Conservation (phyloP, 2,888 invertebrate genomes). For the Chaetoderma sp. region DNA sequence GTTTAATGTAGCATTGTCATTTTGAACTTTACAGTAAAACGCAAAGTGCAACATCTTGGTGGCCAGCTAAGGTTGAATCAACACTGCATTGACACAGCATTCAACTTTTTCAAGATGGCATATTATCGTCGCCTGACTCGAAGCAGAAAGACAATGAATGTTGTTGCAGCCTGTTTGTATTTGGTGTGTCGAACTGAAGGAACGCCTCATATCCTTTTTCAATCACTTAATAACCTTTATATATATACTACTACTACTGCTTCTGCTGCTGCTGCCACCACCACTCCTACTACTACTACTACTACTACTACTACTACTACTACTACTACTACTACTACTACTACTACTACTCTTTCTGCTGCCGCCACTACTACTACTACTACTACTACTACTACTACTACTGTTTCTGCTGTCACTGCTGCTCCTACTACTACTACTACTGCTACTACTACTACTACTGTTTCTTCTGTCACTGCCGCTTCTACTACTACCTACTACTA, state of each 20-base stretch:
- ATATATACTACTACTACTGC: neutral
- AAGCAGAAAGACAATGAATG: conserved; percentile 89
- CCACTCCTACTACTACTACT: too few species aligned
- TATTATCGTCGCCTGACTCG: conserved; percentile 76
- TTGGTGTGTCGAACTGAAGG: conserved; percentile 95
- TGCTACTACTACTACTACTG: too few species aligned
- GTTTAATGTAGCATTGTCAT: too few species aligned
- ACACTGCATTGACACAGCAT: conserved; percentile 92
- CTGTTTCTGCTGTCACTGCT: too few species aligned
- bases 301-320: too few species aligned
- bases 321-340: too few species aligned
- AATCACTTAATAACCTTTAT: conserved; percentile 1
- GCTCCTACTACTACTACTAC: too few species aligned
- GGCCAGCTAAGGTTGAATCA: conserved; percentile 88
- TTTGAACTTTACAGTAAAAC: conserved; percentile 71
- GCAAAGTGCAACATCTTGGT: conserved; percentile 86
- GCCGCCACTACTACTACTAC: too few species aligned
- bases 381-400: too few species aligned
- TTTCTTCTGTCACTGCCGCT: too few species aligned
- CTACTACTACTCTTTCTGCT: too few species aligned
- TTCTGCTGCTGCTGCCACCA: neutral
- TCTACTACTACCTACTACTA: too few species aligned
- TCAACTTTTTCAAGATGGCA: conserved; percentile 70
- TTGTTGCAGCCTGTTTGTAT: conserved; percentile 97
- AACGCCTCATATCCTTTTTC: conserved; percentile 83